phyloP scores from a whole-genome alignment of 2,113 vertebrate species.

The Parus major region DNA sequence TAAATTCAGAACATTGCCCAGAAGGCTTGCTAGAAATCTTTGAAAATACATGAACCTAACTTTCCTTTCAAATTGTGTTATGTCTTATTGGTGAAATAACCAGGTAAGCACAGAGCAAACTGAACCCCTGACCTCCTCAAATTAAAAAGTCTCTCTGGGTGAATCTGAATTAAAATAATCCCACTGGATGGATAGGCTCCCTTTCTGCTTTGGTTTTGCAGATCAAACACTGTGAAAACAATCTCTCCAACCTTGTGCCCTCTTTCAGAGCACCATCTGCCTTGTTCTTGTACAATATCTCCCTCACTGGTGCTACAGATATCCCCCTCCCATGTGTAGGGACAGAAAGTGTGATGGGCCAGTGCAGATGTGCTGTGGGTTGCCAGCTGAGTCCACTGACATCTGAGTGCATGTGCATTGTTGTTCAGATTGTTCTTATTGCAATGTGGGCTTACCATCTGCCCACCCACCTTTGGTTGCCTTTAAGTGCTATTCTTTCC shows the following conservation, averaged over 20 bases:
- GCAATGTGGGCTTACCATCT: not conserved
- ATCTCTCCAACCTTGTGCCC: not conserved
- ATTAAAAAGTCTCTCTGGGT: not conserved
- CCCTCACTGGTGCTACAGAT: not conserved
- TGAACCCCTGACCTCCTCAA: not conserved
- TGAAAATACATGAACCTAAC: not conserved
- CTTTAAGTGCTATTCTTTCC: not conserved
- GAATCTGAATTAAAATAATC: not conserved
- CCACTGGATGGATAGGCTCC: not conserved
- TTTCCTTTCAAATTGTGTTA: not conserved
- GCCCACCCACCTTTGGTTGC: not conserved
- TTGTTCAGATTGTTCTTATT: not conserved
- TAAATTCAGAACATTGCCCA: not conserved
- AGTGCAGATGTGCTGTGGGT: not conserved
- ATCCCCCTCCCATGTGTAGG: not conserved
- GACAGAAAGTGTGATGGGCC: not conserved
- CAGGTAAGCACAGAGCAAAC: not conserved
- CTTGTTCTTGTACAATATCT: not conserved
- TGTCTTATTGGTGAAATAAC: not conserved
- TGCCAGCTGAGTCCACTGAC: not conserved
- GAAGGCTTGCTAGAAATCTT: not conserved
- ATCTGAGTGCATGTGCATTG: not conserved
- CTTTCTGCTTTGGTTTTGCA: slow-evolving; percentile 6
- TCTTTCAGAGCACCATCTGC: not conserved
- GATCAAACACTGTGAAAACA: not conserved